A percentile compares a stretch with the other conserved stretches of the same genome.
These are phyloP conservation scores for Plodia interpunctella DNA, from an alignment of 1,140 invertebrate genomes.

Conservation along the genomic window DNA sequence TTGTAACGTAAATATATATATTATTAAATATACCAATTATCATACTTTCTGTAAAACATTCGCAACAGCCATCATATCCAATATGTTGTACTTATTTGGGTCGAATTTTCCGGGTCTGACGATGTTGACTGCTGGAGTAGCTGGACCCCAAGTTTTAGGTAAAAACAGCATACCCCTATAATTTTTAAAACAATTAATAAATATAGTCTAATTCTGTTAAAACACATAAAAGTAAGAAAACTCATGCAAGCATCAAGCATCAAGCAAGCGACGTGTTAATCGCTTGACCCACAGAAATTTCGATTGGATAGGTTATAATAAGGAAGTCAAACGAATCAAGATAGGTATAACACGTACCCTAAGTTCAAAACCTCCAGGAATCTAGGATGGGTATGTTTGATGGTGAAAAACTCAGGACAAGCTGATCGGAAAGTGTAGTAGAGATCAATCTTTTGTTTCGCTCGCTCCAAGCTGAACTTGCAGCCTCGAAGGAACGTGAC, in stretches of 20 bases:
- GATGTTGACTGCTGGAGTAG: slow-evolving; percentile 32
- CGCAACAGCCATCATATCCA: slow-evolving; percentile 36
- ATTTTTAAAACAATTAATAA: slow-evolving; percentile 13
- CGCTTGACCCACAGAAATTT: too few relatives aligned
- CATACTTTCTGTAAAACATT: slow-evolving; percentile 44
- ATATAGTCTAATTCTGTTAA: too few relatives aligned
- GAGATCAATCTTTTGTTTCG: slow-evolving; percentile 81
- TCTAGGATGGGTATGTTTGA: slow-evolving; percentile 41
- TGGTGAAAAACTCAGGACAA: slow-evolving; percentile 75
- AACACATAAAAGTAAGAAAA: too few relatives aligned
- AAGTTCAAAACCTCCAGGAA: slow-evolving; percentile 56
- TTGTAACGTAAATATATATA: too few relatives aligned
- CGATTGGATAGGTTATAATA: too few relatives aligned
- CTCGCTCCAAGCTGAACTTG: slow-evolving; percentile 82
- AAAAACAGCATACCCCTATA: slow-evolving; percentile 41
- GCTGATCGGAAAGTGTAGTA: slow-evolving; percentile 79
- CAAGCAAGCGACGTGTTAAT: too few relatives aligned
- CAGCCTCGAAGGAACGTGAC: slow-evolving; percentile 80
- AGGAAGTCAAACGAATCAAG: too few relatives aligned
- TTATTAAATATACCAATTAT: too few relatives aligned
- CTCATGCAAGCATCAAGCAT: too few relatives aligned
- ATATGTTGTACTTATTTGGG: slow-evolving; percentile 41
- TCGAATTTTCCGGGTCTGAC: slow-evolving; percentile 44
- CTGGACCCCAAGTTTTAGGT: slow-evolving; percentile 35
- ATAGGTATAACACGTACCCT: slow-evolving; percentile 40